Evolutionary conservation across 2,888 invertebrate genomes (phyloP).

Genomic region (Enoplolaimus lenunculus): DNA sequence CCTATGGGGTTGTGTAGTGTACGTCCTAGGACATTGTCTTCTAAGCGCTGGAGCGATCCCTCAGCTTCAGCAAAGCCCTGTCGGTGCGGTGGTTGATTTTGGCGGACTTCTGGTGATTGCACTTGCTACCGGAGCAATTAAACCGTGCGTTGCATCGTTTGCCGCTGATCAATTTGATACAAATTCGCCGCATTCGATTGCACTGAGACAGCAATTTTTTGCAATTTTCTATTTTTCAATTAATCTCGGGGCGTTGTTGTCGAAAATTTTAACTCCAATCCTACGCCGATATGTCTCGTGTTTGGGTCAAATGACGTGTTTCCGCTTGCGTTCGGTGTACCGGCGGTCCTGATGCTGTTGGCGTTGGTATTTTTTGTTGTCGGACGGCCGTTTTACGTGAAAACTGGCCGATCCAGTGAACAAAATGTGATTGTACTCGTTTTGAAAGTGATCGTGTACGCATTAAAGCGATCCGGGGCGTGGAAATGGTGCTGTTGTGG

Average conservation of each 20-base stretch:
- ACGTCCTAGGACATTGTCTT: conserved; percentile 43
- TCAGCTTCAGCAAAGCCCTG: conserved; percentile 30
- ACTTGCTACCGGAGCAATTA: conserved; percentile 82
- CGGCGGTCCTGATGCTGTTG: conserved; percentile 31
- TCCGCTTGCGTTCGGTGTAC: conserved; percentile 36
- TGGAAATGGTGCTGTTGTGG: too few relatives aligned
- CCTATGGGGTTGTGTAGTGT: conserved; percentile 51
- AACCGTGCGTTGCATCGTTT: conserved; percentile 84
- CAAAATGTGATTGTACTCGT: conserved; percentile 32
- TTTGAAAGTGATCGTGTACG: conserved; percentile 25
- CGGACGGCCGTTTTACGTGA: conserved; percentile 32
- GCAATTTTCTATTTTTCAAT: conserved; percentile 87
- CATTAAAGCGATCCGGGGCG: conserved; percentile 21
- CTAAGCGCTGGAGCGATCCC: conserved; percentile 45
- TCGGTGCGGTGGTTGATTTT: conserved; percentile 39
- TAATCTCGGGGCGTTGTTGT: conserved; percentile 56
- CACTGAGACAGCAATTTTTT: conserved; percentile 67
- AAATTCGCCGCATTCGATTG: conserved; percentile 21
- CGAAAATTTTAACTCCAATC: conserved; percentile 36
- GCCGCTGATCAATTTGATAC: conserved; percentile 77
- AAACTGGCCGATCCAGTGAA: neutral
- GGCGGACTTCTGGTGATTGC: conserved; percentile 61
- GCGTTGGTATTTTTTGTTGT: conserved; percentile 9
- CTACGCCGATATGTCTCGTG: conserved; percentile 31
- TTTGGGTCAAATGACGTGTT: conserved; percentile 34